Conservation (phyloP, 2,888 invertebrate genomes). For the Stenolophus ochropezus region DNA sequence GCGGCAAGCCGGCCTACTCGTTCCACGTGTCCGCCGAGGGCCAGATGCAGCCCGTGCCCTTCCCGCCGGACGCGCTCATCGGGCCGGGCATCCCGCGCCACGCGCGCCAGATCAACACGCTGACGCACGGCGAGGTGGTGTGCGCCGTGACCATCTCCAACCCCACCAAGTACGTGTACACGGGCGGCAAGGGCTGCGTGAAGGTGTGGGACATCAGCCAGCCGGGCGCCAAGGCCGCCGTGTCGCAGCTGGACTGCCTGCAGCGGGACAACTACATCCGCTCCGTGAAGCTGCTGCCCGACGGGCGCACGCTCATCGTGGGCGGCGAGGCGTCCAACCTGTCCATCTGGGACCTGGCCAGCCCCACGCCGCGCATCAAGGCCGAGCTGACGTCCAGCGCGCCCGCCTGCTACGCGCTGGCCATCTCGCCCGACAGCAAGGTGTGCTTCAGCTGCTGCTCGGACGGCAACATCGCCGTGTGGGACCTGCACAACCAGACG, state of each 20-base stretch:
- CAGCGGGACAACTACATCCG: constrained; percentile 97
- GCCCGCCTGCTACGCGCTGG: constrained; percentile 98
- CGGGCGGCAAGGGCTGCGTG: constrained; percentile 96
- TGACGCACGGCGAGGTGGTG: constrained; percentile 97
- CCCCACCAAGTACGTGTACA: constrained; percentile 94
- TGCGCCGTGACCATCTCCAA: constrained; percentile 96
- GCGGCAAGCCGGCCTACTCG: constrained; percentile 95
- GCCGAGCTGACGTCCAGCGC: constrained; percentile 93
- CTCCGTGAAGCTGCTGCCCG: constrained; percentile 94
- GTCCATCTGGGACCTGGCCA: constrained; percentile 96
- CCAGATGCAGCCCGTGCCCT: constrained; percentile 92
- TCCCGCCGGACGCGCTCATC: constrained; percentile 93
- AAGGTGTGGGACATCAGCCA: constrained; percentile 90
- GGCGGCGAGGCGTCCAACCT: constrained; percentile 97
- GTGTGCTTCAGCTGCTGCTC: constrained; percentile 99
- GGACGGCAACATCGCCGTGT: constrained; percentile 98
- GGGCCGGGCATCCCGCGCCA: constrained; percentile 96
- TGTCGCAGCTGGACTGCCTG: constrained; percentile 91
- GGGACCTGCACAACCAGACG: constrained; percentile 94
- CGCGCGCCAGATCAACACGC: constrained; percentile 90
- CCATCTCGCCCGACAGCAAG: constrained; percentile 97
- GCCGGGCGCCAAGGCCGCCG: constrained; percentile 84
- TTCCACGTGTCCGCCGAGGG: constrained; percentile 94
- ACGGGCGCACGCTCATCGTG: constrained; percentile 95
- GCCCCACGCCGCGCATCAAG: constrained; percentile 93